These are phyloP conservation scores for Pollachius pollachius DNA, from an alignment of 2,113 vertebrate genomes.

Conservation along the genomic window DNA sequence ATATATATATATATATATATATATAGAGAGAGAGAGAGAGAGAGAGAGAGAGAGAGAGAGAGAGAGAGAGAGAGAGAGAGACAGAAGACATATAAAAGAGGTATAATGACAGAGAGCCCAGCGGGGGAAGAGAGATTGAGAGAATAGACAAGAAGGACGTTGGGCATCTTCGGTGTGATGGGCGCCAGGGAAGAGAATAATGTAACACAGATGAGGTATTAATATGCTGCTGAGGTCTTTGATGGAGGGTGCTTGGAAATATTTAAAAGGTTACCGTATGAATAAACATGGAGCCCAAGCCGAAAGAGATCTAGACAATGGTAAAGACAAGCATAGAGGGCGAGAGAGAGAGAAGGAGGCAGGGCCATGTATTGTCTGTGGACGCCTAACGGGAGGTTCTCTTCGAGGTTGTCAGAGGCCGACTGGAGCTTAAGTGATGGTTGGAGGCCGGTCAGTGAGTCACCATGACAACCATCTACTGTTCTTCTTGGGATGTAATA, in stretches of 20 bases:
- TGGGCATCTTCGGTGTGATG: constrained; percentile 88
- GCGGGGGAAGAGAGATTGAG: constrained; percentile 1
- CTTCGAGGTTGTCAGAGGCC: too few relatives aligned
- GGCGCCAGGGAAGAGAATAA: constrained; percentile 87
- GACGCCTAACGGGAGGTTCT: too few relatives aligned
- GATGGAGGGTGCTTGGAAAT: constrained; percentile 94
- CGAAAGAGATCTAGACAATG: constrained; percentile 92
- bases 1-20: too few relatives aligned
- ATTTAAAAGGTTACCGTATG: constrained; percentile 99
- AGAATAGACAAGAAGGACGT: constrained; percentile 32
- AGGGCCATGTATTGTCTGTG: not conserved
- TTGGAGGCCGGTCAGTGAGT: too few relatives aligned
- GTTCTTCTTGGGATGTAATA: too few relatives aligned
- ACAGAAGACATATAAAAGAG: not conserved
- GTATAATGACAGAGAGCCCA: not conserved
- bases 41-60: not conserved
- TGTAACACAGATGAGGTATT: constrained; percentile 92
- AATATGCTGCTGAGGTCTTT: constrained; percentile 90
- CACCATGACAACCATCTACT: too few relatives aligned
- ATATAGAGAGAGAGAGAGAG: not conserved
- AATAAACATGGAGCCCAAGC: constrained; percentile 87
- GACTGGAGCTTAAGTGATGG: too few relatives aligned
- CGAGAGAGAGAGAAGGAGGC: not conserved
- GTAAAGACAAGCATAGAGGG: constrained; percentile 77
- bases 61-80: not conserved